Conservation (phyloP, 1,140 invertebrate species). For the Trachymyrmex cornetzi region DNA sequence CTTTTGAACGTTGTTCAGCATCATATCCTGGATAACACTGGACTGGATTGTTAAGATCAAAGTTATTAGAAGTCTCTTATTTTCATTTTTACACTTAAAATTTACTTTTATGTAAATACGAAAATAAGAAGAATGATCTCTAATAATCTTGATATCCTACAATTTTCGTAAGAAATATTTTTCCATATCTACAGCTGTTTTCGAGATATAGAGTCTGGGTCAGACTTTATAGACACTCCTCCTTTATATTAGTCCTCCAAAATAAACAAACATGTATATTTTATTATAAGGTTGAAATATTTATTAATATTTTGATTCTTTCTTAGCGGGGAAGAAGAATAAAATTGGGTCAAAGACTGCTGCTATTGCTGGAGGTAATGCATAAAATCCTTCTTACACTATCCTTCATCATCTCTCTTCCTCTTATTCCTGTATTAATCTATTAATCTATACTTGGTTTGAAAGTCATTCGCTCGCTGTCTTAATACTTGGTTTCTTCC, state of each 20-base stretch:
- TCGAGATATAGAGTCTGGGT: no score
- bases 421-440: conserved; percentile 50
- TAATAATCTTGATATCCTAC: no score
- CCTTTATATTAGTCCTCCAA: not conserved
- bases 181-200: no score
- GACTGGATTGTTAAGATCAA: no score
- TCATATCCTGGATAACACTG: no score
- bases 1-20: no score
- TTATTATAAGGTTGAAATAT: not conserved
- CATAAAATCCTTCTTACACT: conserved; percentile 85
- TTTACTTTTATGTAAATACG: no score
- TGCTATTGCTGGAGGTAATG: conserved; percentile 89
- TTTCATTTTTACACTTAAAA: no score
- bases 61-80: no score
- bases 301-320: conserved; percentile 42
- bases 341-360: conserved; percentile 88
- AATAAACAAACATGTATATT: not conserved
- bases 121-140: no score
- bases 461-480: conserved; percentile 11
- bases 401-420: conserved; percentile 60
- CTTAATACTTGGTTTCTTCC: conserved; percentile 53
- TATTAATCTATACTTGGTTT: conserved; percentile 48
- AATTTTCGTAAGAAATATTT: no score
- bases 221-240: no score
- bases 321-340: conserved; percentile 86